These are phyloP conservation scores for Gadopsis marmoratus DNA, from an alignment of 2,797 vertebrate genomes.

Conservation along the genomic window DNA sequence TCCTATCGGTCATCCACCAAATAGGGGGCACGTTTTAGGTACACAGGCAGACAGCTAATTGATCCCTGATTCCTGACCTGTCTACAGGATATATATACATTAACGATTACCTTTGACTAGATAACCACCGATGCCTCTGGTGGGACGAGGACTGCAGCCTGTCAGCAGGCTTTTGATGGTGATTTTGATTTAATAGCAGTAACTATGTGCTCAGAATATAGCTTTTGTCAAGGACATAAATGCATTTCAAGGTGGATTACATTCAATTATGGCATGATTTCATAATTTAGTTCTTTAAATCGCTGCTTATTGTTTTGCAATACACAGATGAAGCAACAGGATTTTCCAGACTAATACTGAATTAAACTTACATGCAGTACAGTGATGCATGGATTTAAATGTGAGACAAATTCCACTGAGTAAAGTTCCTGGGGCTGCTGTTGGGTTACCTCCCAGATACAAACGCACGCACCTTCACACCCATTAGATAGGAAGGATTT, in stretches of 20 bases:
- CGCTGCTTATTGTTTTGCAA: neutral
- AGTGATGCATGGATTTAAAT: slow-evolving; percentile 6
- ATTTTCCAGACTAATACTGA: neutral
- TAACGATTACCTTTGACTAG: slow-evolving; percentile 38
- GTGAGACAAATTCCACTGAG: neutral
- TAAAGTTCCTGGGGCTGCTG: slow-evolving; percentile 15
- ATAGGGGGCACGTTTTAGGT: slow-evolving; percentile 43
- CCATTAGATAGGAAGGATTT: neutral
- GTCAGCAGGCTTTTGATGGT: slow-evolving; percentile 1
- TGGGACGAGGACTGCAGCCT: neutral
- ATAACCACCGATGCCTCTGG: slow-evolving; percentile 34
- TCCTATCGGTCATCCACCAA: slow-evolving; percentile 56
- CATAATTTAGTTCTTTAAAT: neutral
- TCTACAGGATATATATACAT: slow-evolving; percentile 13
- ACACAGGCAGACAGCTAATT: slow-evolving; percentile 54
- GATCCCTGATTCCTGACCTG: slow-evolving; percentile 56
- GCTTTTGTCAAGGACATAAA: slow-evolving; percentile 13
- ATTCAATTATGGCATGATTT: slow-evolving; percentile 1
- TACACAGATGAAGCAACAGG: neutral
- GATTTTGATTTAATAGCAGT: slow-evolving; percentile 26
- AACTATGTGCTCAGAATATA: slow-evolving; percentile 5
- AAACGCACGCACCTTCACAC: neutral
- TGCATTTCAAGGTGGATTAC: neutral
- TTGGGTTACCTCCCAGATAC: slow-evolving; percentile 16
- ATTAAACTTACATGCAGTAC: neutral